Percentiles rank a stretch among this genome's conserved stretches.
Conservation (phyloP, 2,113 vertebrate genomes). For the Lycocorax pyrrhopterus region DNA sequence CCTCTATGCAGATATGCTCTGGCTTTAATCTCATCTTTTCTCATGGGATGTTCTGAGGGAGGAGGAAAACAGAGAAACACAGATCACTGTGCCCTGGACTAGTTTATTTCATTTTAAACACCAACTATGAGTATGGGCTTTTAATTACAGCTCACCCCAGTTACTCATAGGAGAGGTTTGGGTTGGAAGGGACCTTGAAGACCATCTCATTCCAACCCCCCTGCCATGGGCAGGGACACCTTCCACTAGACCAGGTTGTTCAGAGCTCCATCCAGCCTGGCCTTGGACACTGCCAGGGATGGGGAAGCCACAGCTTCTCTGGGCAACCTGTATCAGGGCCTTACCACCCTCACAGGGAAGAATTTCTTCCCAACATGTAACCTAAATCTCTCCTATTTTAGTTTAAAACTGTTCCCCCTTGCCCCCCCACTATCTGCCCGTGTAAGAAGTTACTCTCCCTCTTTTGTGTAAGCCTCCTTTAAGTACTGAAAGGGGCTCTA, state of each 20-base stretch:
- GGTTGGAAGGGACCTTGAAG: not conserved
- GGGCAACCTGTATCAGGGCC: not conserved
- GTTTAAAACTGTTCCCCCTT: not conserved
- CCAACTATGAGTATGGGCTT: fast-evolving
- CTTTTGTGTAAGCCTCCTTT: fast-evolving
- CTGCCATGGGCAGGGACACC: not conserved
- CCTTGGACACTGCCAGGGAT: not conserved
- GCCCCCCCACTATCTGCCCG: too few relatives aligned
- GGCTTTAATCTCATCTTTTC: not conserved
- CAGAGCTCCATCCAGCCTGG: not conserved
- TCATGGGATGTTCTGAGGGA: too few relatives aligned
- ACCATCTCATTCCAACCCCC: fast-evolving
- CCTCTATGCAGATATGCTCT: not conserved
- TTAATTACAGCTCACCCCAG: not conserved
- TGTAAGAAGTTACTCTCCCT: not conserved
- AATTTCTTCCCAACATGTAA: not conserved
- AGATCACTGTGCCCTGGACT: not conserved
- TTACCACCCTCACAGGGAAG: not conserved
- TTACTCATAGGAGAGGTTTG: not conserved
- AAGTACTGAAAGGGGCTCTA: not conserved
- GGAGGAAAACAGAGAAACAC: not conserved
- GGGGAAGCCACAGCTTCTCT: not conserved
- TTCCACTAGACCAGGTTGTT: not conserved
- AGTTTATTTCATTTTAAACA: not conserved
- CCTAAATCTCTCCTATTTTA: not conserved